These are phyloP conservation scores for Ammodytes dubius DNA, from an alignment of 2,113 vertebrate species.

Conservation along the genomic window DNA sequence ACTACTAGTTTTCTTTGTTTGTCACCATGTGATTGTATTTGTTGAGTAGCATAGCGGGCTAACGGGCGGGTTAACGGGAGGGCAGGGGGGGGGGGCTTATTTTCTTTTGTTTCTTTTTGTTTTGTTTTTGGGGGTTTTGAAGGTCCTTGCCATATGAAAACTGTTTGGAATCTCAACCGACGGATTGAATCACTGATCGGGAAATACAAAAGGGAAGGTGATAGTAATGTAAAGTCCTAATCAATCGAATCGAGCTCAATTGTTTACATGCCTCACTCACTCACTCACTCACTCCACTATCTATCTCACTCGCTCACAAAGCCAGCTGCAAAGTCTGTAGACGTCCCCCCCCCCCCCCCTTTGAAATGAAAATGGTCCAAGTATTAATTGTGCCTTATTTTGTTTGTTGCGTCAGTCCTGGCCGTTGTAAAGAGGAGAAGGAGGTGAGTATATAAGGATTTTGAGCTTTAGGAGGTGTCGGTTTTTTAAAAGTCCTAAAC, in stretches of 20 bases:
- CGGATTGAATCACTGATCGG: slow-evolving; percentile 68
- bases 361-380: slow-evolving; percentile 79
- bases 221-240: slow-evolving; percentile 69
- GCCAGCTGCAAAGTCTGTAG: slow-evolving; percentile 84
- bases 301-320: not conserved
- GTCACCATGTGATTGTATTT: slow-evolving; percentile 86
- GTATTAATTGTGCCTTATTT: slow-evolving; percentile 99
- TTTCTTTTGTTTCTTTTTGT: not conserved
- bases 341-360: slow-evolving; percentile 44
- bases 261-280: slow-evolving; percentile 82
- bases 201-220: slow-evolving; percentile 80
- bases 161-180: slow-evolving; percentile 71
- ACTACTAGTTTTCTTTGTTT: slow-evolving; percentile 86
- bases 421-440: slow-evolving; percentile 83
- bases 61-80: slow-evolving; percentile 3
- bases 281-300: too few species aligned
- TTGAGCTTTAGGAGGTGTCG: slow-evolving; percentile 6
- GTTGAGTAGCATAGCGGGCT: slow-evolving; percentile 66
- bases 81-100: slow-evolving; percentile 2
- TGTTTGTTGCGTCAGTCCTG: slow-evolving; percentile 88
- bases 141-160: slow-evolving; percentile 66
- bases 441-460: slow-evolving; percentile 34
- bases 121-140: slow-evolving; percentile 14
- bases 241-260: slow-evolving; percentile 65
- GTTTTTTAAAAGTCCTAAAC: slow-evolving; percentile 43